A percentile compares a stretch with the other conserved stretches of the same genome.
Conservation (phyloP, 2,113 vertebrate genomes). For the Phaethornis superciliosus region DNA sequence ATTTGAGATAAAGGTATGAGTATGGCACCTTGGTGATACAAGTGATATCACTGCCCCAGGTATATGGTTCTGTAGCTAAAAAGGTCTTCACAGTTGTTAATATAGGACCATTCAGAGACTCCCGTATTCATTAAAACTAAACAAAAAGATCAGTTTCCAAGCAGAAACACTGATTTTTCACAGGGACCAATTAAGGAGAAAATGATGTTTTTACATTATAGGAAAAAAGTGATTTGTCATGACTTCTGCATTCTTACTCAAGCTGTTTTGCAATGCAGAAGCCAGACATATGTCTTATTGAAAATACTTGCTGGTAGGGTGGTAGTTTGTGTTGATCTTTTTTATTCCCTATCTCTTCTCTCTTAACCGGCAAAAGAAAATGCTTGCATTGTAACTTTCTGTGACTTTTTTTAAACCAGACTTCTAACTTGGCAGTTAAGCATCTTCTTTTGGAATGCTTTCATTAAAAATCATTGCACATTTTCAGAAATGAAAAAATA, state of each 20-base stretch:
- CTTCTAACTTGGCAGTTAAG: neutral
- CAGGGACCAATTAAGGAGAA: slow-evolving; percentile 24
- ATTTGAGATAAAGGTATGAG: neutral
- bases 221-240: slow-evolving; percentile 28
- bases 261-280: slow-evolving; percentile 28
- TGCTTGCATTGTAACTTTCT: slow-evolving; percentile 25
- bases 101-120: neutral
- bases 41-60: neutral
- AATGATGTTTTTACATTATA: neutral
- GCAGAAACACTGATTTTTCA: slow-evolving; percentile 24
- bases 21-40: neutral
- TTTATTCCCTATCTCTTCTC: slow-evolving; percentile 48
- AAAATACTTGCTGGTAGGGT: neutral
- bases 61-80: neutral
- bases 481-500: slow-evolving; percentile 35
- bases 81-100: neutral
- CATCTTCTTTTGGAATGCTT: neutral
- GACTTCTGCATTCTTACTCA: slow-evolving; percentile 14
- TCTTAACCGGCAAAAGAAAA: slow-evolving; percentile 32
- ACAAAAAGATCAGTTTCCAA: neutral
- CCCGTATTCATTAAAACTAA: slow-evolving; percentile 32
- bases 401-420: neutral
- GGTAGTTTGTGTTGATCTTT: slow-evolving; percentile 9
- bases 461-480: slow-evolving; percentile 40
- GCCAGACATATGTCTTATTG: neutral